Evolutionary conservation across 2,113 vertebrate genomes (phyloP), one percentile per base, ranked within the genome.

Genomic region (Apteryx mantelli): DNA sequence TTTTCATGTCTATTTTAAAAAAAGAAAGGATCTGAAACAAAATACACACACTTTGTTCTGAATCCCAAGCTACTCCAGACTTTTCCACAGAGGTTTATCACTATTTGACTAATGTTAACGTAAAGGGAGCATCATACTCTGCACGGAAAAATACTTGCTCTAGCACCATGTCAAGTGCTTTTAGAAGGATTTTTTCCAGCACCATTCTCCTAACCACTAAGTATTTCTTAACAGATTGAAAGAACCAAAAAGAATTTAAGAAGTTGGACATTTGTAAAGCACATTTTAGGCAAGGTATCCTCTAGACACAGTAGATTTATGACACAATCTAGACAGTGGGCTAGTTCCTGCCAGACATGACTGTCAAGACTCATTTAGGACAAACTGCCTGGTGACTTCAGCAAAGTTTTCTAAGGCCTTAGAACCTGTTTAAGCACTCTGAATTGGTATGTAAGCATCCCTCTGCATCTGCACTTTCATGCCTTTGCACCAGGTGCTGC

Each of bases 381-480:
- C 5, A 60, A 87, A 25, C 11, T 38, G 42, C 69, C 28, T 56
- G 28, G 46, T 92, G 52, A 91, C 36, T 79, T 71, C 70, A 64
- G 55, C 28, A 25, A 28, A 71, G 42, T 58, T 81, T 75, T 64
- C 55, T 58, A 32, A 76, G 56, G 40, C 5, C 16, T 75, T 61
- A n/a, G 32, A 36, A 75, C 55, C 55, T 44, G 26, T 46, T 93
- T 46, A 89, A 68, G 65, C 24, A 73, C 81, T 32, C 30, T 30
- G 32, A 95, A 63, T 1, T 38, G 1, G 32, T 66, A 89, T 42
- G 74, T 92, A 87, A 89, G 20, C 16, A 68, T 66, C 65, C 52
- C 68, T 92, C 61, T 82, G 52, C 42, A 30, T 92, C 56, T 68
- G 48, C 21, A n/a, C 12, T 68, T 93, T 69, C 70, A 76, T 73